These are phyloP conservation scores for Nothobranchius kuhntae DNA, from an alignment of 2,113 vertebrate genomes.

Conservation along the genomic window DNA sequence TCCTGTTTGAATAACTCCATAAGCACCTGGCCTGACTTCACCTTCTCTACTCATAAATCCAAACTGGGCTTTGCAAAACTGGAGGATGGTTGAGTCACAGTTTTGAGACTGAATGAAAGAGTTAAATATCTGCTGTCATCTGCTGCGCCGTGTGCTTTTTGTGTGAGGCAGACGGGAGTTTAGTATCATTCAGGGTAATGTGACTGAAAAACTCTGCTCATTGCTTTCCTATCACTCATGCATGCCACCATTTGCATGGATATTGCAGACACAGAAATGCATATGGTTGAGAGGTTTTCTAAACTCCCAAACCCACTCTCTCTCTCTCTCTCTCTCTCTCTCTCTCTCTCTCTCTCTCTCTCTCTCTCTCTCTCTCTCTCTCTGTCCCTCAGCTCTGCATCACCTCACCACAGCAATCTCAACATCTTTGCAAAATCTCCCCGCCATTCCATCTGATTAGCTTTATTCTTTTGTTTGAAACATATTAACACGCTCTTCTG, in stretches of 20 bases:
- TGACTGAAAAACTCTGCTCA: conserved; percentile 42
- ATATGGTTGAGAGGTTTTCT: conserved; percentile 59
- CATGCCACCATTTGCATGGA: conserved; percentile 69
- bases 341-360: too few species aligned
- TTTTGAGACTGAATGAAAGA: conserved; percentile 37
- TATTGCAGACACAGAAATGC: conserved; percentile 66
- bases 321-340: conserved; percentile 9
- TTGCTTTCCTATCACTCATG: conserved; percentile 54
- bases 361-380: conserved; percentile 6
- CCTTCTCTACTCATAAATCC: conserved; percentile 19
- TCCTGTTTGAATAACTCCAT: conserved; percentile 26
- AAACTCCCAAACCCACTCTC: conserved; percentile 43
- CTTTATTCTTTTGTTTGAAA: conserved; percentile 53
- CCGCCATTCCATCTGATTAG: conserved; percentile 47
- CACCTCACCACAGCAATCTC: conserved; percentile 41
- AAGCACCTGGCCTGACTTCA: conserved; percentile 21
- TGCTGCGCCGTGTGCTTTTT: conserved; percentile 34
- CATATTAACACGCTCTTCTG: conserved; percentile 46
- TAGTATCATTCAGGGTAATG: conserved; percentile 55
- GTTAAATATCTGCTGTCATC: conserved; percentile 41
- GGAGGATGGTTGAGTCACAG: conserved; percentile 8
- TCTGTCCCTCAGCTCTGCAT: conserved; percentile 32
- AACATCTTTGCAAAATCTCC: conserved; percentile 54
- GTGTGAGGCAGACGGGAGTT: conserved; percentile 35
- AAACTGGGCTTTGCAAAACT: conserved; percentile 22